Evolutionary conservation across 2,888 invertebrate genomes (phyloP), one percentile per base, ranked within the genome.

Genomic region (Himalopsyche anomala): DNA sequence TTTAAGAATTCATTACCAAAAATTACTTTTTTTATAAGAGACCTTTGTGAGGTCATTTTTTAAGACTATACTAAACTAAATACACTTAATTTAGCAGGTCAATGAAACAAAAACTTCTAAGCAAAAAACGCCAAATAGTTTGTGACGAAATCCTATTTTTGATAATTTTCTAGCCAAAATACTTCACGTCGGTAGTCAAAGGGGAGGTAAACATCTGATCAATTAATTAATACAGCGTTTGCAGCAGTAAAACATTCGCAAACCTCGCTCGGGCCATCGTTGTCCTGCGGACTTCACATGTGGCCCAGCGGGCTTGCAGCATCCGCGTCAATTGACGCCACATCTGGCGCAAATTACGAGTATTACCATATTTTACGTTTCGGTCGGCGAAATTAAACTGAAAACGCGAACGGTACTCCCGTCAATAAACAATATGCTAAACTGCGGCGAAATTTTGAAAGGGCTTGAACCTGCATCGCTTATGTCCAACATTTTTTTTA

Each of bases 351-450:
- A 85, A 88, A 88, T 88, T 88, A 87, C 74, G 69, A 83, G 84
- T 80, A 88, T 88, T 88, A 88, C 87, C 87, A 88, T 88, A 85
- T 84, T 88, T 86, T 86, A 88, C 86, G 87, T 74, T 74, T 80
- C 84, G 87, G 87, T 56, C 81, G 83, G 36, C 81, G 79, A 86
- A 88, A 86, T 86, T 85, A 88, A 86, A 84, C 86, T 69, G 79
- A 74, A 74, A 74, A 74, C 38, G 74, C 36, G 74, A 74, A 36
- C 74, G 51, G 51, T 51, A 51, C 51, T 51, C 51, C 15, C 51
- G 74, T 38, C 36, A 74, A 74, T 74, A 74, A 74, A 74, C 74
- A 74, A 74, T 38, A 74, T 74, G 74, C 74, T 74, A 74, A 74
- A 74, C 38, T 38, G 28, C 36, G 74, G 36, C 62, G 74, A 15